phyloP scores from a whole-genome alignment of 2,888 invertebrate genomes.

The Eilema depressum region DNA sequence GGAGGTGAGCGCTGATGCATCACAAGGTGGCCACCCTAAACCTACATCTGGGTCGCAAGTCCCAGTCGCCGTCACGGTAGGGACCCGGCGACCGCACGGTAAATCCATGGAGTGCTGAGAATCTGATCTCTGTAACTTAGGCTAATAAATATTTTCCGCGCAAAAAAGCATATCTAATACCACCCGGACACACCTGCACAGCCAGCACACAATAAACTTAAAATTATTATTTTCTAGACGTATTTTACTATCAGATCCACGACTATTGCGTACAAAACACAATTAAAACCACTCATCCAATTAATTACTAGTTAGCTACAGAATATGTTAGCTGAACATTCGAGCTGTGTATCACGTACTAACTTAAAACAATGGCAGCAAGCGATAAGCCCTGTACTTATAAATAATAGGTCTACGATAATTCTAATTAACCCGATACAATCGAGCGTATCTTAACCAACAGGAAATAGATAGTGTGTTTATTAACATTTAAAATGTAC shows the following conservation, averaged over 20 bases:
- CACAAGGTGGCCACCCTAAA: too few relatives aligned
- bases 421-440: slow-evolving; percentile 81
- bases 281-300: slow-evolving; percentile 19
- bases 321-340: slow-evolving; percentile 25
- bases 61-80: too few relatives aligned
- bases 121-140: too few relatives aligned
- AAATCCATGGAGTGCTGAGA: too few relatives aligned
- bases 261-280: slow-evolving; percentile 11
- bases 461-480: slow-evolving; percentile 63
- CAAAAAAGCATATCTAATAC: too few relatives aligned
- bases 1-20: too few relatives aligned
- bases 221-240: not conserved
- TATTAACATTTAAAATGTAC: slow-evolving; percentile 42
- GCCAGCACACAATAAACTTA: not conserved
- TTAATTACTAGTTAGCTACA: slow-evolving; percentile 23
- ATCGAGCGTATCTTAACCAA: slow-evolving; percentile 73
- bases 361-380: slow-evolving; percentile 73
- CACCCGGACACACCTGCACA: not conserved
- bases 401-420: slow-evolving; percentile 85
- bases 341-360: slow-evolving; percentile 55
- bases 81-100: too few relatives aligned
- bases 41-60: too few relatives aligned
- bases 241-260: slow-evolving; percentile 18
- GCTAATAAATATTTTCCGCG: too few relatives aligned
- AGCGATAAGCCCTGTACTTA: slow-evolving; percentile 76